These are phyloP conservation scores for Eupleurogrammus muticus DNA, from an alignment of 2,797 vertebrate genomes.

Conservation along the genomic window DNA sequence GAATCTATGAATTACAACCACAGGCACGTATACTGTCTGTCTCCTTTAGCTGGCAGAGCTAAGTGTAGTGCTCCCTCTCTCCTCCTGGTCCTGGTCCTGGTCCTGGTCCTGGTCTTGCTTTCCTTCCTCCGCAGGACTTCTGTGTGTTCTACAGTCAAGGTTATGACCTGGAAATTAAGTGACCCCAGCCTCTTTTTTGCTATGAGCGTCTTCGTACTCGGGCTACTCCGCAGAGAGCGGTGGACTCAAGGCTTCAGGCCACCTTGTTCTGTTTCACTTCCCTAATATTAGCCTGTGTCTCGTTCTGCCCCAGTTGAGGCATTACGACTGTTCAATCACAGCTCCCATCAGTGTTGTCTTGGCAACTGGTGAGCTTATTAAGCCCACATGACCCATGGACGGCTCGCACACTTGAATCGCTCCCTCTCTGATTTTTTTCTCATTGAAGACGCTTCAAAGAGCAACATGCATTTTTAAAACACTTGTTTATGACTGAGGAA, in stretches of 20 bases:
- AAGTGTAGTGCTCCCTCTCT: background rate
- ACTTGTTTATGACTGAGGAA: slow-evolving; percentile 12
- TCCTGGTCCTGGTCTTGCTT: slow-evolving; percentile 8
- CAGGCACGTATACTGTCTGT: background rate
- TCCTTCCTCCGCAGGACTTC: slow-evolving; percentile 18
- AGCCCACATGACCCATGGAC: slow-evolving; percentile 57
- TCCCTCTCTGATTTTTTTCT: slow-evolving; percentile 23
- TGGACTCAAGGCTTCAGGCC: slow-evolving; percentile 41
- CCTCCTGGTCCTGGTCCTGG: background rate
- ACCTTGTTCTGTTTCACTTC: slow-evolving; percentile 55
- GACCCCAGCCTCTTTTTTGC: slow-evolving; percentile 46
- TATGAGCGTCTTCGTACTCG: slow-evolving; percentile 17
- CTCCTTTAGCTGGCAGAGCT: background rate
- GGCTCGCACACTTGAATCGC: slow-evolving; percentile 29
- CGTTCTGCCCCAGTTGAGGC: slow-evolving; percentile 66
- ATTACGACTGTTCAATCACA: slow-evolving; percentile 49
- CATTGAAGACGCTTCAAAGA: slow-evolving; percentile 28
- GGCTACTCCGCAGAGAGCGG: slow-evolving; percentile 37
- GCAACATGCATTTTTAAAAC: slow-evolving; percentile 27
- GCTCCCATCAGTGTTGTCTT: slow-evolving; percentile 61
- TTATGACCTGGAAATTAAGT: slow-evolving; percentile 62
- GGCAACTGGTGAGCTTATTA: slow-evolving; percentile 65
- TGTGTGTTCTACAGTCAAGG: slow-evolving; percentile 47
- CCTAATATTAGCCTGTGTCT: slow-evolving; percentile 66
- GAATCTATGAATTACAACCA: background rate